A percentile compares a stretch with the other conserved stretches of the same genome.
These are phyloP conservation scores for Cyclura pinguis DNA, from an alignment of 2,797 vertebrate species.

Conservation along the genomic window DNA sequence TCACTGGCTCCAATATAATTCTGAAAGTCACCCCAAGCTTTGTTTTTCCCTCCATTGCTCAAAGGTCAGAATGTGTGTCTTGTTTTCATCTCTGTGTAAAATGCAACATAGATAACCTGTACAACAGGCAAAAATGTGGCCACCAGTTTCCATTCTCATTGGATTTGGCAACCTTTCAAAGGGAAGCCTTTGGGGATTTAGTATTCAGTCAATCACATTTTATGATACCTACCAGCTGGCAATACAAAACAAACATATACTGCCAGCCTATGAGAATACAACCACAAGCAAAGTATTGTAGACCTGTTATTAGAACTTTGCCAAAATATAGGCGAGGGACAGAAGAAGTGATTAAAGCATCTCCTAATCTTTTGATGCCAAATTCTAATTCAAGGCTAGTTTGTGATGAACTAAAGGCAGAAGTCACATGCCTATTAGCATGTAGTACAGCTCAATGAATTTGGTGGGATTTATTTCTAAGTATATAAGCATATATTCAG, in stretches of 20 bases:
- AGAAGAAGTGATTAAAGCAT: neutral
- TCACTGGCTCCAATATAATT: constrained; percentile 26
- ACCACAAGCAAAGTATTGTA: constrained; percentile 36
- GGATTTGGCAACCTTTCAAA: constrained; percentile 70
- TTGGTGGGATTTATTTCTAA: constrained; percentile 4
- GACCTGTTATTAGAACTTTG: constrained; percentile 44
- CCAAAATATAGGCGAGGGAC: constrained; percentile 13
- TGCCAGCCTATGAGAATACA: constrained; percentile 59
- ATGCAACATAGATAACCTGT: constrained; percentile 60
- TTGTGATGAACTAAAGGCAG: neutral
- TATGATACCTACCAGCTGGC: constrained; percentile 57
- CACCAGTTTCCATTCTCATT: constrained; percentile 51
- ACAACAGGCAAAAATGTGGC: constrained; percentile 30
- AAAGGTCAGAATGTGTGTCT: constrained; percentile 27
- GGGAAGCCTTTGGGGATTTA: constrained; percentile 66
- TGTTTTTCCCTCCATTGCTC: constrained; percentile 28
- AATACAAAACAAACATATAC: constrained; percentile 54
- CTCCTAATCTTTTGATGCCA: rapidly evolving
- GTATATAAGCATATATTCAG: neutral
- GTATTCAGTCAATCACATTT: constrained; percentile 72
- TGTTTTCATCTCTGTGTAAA: constrained; percentile 48
- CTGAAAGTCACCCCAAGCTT: constrained; percentile 23
- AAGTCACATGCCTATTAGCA: neutral
- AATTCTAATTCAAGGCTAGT: neutral
- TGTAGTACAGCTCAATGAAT: constrained; percentile 1